These are phyloP conservation scores for Odontophorus gujanensis DNA, from an alignment of 2,113 vertebrate genomes.

Conservation along the genomic window DNA sequence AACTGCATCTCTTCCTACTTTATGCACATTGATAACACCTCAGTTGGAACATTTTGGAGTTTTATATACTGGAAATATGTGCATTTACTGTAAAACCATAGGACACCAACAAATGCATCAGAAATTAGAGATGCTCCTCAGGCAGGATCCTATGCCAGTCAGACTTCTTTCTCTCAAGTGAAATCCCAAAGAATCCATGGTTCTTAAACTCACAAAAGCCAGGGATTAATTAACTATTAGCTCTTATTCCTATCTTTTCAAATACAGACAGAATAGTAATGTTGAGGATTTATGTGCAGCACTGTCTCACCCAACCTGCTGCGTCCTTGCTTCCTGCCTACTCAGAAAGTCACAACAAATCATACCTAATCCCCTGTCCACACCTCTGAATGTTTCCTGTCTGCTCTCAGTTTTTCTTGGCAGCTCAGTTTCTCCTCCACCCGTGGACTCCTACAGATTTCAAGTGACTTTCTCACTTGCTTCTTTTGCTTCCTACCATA, in stretches of 20 bases:
- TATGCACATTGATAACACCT: not conserved
- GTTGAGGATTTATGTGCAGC: not conserved
- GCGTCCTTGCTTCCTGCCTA: not conserved
- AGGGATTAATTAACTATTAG: not conserved
- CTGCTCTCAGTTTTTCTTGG: not conserved
- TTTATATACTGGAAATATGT: not conserved
- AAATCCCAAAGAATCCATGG: not conserved
- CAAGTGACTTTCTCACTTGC: not conserved
- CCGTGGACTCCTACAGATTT: conserved; percentile 17
- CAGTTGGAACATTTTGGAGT: not conserved
- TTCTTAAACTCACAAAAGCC: not conserved
- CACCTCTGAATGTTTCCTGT: not conserved
- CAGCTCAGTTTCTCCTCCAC: conserved; percentile 22
- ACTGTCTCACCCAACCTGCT: not conserved
- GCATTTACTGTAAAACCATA: not conserved
- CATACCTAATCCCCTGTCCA: not conserved
- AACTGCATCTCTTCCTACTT: not conserved
- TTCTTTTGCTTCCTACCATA: not conserved
- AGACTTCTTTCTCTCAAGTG: not conserved
- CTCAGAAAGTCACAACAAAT: not conserved
- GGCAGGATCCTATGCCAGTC: not conserved
- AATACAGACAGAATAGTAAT: not conserved
- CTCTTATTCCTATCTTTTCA: not conserved
- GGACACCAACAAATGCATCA: not conserved
- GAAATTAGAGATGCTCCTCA: not conserved